Conservation (phyloP, 1,140 invertebrate genomes). For the Druon quercuslanigerum region DNA sequence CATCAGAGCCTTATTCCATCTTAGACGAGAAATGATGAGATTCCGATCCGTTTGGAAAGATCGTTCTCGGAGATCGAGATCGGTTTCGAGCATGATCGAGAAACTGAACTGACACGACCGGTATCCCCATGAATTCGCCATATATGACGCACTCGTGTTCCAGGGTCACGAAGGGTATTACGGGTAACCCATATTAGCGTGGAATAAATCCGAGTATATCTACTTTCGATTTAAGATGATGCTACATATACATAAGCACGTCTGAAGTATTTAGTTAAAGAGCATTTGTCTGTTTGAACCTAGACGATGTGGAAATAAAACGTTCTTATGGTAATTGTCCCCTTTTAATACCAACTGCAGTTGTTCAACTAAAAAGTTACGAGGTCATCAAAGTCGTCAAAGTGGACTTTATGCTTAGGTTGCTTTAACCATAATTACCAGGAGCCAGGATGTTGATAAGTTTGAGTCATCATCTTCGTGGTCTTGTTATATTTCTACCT, state of each 20-base stretch:
- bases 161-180: conserved; percentile 44
- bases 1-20: conserved; percentile 24
- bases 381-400: not conserved
- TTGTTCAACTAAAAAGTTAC: conserved; percentile 8
- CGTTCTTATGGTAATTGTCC: not conserved
- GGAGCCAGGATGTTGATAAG: not conserved
- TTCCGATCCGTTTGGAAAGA: conserved; percentile 45
- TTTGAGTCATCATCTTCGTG: not conserved
- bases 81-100: conserved; percentile 38
- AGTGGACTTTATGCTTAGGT: conserved; percentile 4
- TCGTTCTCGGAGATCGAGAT: conserved; percentile 26
- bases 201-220: not conserved
- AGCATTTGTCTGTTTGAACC: conserved; percentile 16
- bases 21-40: conserved; percentile 31
- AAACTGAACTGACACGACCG: conserved; percentile 45
- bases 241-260: not conserved
- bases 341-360: conserved; percentile 9
- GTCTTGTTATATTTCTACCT: too few species aligned
- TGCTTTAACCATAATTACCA: conserved; percentile 16
- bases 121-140: conserved; percentile 46
- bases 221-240: conserved; percentile 17
- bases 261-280: not conserved
- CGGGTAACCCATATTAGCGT: conserved; percentile 14
- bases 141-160: conserved; percentile 43
- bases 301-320: not conserved